These are phyloP conservation scores for Gallinago solitaria DNA, from an alignment of 2,797 vertebrate genomes.

Conservation along the genomic window DNA sequence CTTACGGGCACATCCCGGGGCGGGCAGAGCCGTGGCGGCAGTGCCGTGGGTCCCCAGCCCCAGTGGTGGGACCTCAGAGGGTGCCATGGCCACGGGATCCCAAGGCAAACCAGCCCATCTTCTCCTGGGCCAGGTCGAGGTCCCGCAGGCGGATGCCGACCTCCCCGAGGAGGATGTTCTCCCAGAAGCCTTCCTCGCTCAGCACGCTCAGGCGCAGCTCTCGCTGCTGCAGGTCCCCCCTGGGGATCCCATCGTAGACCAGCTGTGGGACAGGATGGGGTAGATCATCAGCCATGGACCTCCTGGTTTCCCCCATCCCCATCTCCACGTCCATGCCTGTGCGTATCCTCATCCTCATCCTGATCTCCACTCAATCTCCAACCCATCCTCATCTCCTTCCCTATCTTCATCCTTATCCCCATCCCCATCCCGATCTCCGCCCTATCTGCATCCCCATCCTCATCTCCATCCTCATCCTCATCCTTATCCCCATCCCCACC, in stretches of 20 bases:
- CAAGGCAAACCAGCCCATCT: slow-evolving; percentile 93
- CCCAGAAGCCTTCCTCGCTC: slow-evolving; percentile 94
- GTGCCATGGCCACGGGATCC: slow-evolving; percentile 78
- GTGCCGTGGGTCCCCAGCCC: not conserved
- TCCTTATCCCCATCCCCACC: too few relatives aligned
- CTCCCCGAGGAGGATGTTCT: slow-evolving; percentile 93
- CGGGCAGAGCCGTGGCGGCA: not conserved
- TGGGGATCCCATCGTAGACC: slow-evolving; percentile 91
- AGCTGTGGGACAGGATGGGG: slow-evolving; percentile 75
- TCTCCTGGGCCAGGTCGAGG: slow-evolving; percentile 87
- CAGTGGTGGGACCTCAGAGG: slow-evolving; percentile 32
- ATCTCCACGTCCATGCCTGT: rapidly evolving
- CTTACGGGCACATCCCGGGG: not conserved
- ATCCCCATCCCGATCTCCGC: too few relatives aligned
- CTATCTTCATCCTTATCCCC: rapidly evolving
- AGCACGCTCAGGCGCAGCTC: slow-evolving; percentile 93
- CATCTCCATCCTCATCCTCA: rapidly evolving
- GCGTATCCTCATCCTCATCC: not conserved
- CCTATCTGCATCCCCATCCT: too few relatives aligned
- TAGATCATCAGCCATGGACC: not conserved
- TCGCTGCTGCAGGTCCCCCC: slow-evolving; percentile 91
- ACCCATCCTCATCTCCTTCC: not conserved
- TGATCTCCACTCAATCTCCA: too few relatives aligned
- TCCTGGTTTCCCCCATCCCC: rapidly evolving
- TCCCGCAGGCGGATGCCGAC: slow-evolving; percentile 87